phyloP scores from a whole-genome alignment of 2,888 invertebrate genomes.

The Leucophora obtusa region DNA sequence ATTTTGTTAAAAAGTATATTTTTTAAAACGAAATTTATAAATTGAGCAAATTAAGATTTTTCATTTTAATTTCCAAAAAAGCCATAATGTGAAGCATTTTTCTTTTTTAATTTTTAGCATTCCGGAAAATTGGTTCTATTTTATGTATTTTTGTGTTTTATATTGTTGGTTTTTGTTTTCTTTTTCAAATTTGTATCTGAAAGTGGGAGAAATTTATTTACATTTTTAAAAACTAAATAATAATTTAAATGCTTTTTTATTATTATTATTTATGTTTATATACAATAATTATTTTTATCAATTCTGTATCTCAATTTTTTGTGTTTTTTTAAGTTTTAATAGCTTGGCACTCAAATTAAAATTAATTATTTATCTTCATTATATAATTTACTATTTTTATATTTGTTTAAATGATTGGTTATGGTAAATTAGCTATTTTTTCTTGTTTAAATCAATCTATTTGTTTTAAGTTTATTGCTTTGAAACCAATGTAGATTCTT shows the following conservation, averaged over 20 bases:
- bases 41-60: conserved; percentile 61
- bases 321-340: conserved; percentile 68
- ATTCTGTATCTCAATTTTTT: conserved; percentile 54
- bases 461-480: conserved; percentile 62
- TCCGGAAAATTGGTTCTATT: conserved; percentile 61
- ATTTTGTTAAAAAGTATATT: conserved; percentile 52
- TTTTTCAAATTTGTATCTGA: conserved; percentile 30
- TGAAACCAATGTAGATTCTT: conserved; percentile 64
- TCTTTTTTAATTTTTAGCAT: conserved; percentile 1
- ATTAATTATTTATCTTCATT: conserved; percentile 62
- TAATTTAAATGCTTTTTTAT: conserved; percentile 61
- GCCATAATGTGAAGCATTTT: conserved; percentile 48
- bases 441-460: conserved; percentile 51
- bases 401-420: conserved; percentile 64
- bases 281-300: conserved; percentile 48
- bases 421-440: conserved; percentile 64
- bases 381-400: conserved; percentile 63
- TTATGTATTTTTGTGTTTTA: background rate
- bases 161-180: conserved; percentile 64
- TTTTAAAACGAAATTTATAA: conserved; percentile 37
- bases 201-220: conserved; percentile 32
- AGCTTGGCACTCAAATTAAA: conserved; percentile 77
- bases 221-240: conserved; percentile 60
- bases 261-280: conserved; percentile 30
- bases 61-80: conserved; percentile 41